Evolutionary conservation across 2,113 vertebrate species (phyloP).

Genomic region (Aix galericulata): DNA sequence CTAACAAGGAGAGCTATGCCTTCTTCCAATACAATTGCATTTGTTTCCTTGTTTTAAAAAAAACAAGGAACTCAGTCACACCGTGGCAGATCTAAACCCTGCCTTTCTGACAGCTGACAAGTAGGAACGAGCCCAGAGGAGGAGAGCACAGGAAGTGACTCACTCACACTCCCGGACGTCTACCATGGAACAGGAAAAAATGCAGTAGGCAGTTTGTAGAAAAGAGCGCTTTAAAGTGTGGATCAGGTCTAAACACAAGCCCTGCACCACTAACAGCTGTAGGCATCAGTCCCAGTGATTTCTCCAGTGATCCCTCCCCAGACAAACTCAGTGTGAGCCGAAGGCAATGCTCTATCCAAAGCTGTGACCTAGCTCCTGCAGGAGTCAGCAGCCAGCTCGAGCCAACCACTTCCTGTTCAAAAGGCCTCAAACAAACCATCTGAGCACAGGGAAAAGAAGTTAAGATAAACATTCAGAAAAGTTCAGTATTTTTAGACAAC

Average conservation of each 20-base stretch:
- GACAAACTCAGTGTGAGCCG: background rate
- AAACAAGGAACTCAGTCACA: background rate
- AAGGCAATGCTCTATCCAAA: background rate
- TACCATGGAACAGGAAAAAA: background rate
- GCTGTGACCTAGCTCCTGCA: background rate
- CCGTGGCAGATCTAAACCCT: background rate
- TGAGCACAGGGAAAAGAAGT: rapidly evolving
- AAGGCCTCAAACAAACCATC: background rate
- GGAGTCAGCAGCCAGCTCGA: background rate
- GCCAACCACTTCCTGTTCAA: background rate
- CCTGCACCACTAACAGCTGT: rapidly evolving
- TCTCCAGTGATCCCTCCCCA: background rate
- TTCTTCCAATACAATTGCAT: background rate
- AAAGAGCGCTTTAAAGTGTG: background rate
- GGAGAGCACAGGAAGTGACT: conserved; percentile 10
- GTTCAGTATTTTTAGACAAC: conserved; percentile 4
- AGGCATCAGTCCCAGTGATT: background rate
- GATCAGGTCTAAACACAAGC: background rate
- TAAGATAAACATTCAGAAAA: background rate
- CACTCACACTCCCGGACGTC: background rate
- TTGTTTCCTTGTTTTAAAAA: background rate
- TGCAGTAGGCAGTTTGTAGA: background rate
- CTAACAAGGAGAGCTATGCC: background rate
- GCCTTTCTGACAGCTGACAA: background rate
- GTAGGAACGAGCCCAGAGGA: background rate